These are phyloP conservation scores for Acromyrmex charruanus DNA, from an alignment of 1,140 invertebrate species.

Conservation along the genomic window DNA sequence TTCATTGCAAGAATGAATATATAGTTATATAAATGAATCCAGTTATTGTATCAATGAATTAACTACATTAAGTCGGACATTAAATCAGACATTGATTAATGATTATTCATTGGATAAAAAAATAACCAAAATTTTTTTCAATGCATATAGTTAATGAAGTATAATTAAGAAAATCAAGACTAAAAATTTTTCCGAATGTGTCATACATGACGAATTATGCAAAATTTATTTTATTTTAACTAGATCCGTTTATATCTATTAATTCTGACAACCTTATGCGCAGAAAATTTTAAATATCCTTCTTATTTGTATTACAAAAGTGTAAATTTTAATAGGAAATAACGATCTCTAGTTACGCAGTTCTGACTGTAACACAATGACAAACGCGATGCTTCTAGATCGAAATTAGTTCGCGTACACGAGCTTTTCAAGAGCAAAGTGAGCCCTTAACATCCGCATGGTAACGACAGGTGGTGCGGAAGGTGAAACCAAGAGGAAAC, in stretches of 20 bases:
- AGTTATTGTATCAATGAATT: no score
- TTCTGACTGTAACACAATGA: background rate
- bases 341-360: background rate
- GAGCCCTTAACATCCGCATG: slow-evolving; percentile 40
- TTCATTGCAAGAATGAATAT: no score
- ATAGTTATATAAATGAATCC: no score
- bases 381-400: background rate
- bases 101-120: no score
- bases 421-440: slow-evolving; percentile 5
- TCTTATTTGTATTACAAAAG: background rate
- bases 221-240: background rate
- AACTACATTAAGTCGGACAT: no score
- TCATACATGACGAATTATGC: background rate
- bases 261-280: background rate
- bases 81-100: no score
- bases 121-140: no score
- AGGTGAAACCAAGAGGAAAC: slow-evolving; percentile 74
- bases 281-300: background rate
- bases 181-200: background rate
- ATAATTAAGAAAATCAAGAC: no score
- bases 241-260: background rate
- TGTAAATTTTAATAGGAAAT: background rate
- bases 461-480: slow-evolving; percentile 72
- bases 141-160: no score
- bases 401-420: slow-evolving; percentile 43